Percentiles rank a stretch among this genome's conserved stretches.
These are phyloP conservation scores for Nanorana parkeri DNA, from an alignment of 2,113 vertebrate genomes.

Conservation along the genomic window DNA sequence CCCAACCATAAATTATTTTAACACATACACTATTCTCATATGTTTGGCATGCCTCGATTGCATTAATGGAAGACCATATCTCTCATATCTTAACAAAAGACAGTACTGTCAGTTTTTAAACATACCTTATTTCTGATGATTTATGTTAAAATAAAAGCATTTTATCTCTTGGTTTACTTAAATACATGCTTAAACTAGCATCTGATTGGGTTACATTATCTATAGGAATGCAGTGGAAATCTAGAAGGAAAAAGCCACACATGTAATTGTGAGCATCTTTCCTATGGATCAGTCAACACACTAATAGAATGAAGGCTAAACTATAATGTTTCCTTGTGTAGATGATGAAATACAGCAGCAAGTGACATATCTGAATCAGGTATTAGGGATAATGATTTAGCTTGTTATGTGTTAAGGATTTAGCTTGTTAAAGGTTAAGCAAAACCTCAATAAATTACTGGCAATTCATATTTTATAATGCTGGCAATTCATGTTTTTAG, in stretches of 20 bases:
- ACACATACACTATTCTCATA: neutral
- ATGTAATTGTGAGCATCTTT: slow-evolving; percentile 21
- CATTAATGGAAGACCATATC: slow-evolving; percentile 32
- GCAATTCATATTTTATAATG: too few relatives aligned
- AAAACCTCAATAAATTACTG: too few relatives aligned
- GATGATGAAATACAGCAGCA: slow-evolving; percentile 6
- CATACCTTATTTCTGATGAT: slow-evolving; percentile 21
- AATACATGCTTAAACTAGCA: slow-evolving; percentile 44
- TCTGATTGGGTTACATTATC: slow-evolving; percentile 37
- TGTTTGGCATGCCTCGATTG: neutral
- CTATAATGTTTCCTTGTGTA: neutral
- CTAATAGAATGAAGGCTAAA: neutral
- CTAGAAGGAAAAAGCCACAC: neutral
- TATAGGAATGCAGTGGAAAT: neutral
- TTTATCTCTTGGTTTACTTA: neutral
- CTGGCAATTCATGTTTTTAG: too few relatives aligned
- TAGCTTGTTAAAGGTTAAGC: too few relatives aligned
- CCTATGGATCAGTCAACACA: slow-evolving; percentile 5
- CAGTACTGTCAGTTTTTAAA: neutral
- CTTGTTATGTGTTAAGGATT: neutral
- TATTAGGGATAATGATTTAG: neutral
- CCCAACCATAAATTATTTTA: slow-evolving; percentile 18
- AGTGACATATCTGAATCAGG: slow-evolving; percentile 4
- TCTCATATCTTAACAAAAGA: slow-evolving; percentile 30
- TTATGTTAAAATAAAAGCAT: slow-evolving; percentile 20